These are phyloP conservation scores for Coryphaenoides rupestris DNA, from an alignment of 2,113 vertebrate species.

Conservation along the genomic window DNA sequence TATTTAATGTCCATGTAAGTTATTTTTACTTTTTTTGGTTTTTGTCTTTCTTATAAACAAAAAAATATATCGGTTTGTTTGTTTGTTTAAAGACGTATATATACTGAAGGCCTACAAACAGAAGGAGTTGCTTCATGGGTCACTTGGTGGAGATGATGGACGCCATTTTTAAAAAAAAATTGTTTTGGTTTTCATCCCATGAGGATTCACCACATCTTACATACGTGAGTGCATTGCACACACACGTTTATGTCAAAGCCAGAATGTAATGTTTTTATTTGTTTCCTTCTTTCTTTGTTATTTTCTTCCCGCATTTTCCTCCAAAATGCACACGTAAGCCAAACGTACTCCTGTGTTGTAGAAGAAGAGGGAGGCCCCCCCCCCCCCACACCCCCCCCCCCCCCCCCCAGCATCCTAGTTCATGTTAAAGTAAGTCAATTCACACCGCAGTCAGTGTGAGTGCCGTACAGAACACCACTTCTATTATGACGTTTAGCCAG, in stretches of 20 bases:
- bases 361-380: too few species aligned
- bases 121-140: constrained; percentile 35
- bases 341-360: constrained; percentile 14
- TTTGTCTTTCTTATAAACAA: constrained; percentile 78
- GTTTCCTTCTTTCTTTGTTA: constrained; percentile 26
- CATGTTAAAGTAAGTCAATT: too few species aligned
- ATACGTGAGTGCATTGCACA: constrained; percentile 50
- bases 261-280: constrained; percentile 56
- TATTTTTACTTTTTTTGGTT: constrained; percentile 88
- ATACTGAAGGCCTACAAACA: constrained; percentile 51
- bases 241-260: constrained; percentile 34
- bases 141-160: constrained; percentile 33
- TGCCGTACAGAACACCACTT: too few species aligned
- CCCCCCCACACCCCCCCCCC: too few species aligned
- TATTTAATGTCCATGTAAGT: constrained; percentile 99
- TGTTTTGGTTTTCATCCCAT: constrained; percentile 26
- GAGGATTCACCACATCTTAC: constrained; percentile 42
- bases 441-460: too few species aligned
- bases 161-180: constrained; percentile 40
- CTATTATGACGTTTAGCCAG: too few species aligned
- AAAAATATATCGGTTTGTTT: constrained; percentile 71
- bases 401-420: too few species aligned
- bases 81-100: constrained; percentile 61
- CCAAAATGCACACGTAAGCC: constrained; percentile 38
- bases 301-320: neutral